Base-by-base conservation (phyloP, 2,113 vertebrate genomes). In the Sisor rabdophorus region DNA sequence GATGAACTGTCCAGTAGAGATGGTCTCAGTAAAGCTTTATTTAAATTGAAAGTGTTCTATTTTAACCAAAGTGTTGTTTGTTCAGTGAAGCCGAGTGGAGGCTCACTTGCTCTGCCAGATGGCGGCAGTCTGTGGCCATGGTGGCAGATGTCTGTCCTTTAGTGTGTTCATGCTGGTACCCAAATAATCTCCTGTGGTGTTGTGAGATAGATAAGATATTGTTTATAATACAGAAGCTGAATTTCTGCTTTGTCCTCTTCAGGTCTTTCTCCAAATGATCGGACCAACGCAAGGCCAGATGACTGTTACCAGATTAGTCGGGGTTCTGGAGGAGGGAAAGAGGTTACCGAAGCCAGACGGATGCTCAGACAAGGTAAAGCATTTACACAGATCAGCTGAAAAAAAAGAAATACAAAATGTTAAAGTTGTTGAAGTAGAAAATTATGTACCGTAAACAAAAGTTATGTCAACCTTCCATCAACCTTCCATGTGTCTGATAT, bases 221-320 rank as follows among this genome's bases (percentile, higher is more conserved):
- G 24, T 47, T 50, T 26, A 50, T 19, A 5, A 68, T 68, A 53
- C 24, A 53, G 59, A 3, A 60, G 36, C 32, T 77, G 17, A 79
- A 30, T 36, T 19, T 76, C 30, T 74, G 52, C 19, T 80, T n/a
- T n/a, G 32, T 47, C 47, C 44, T 53, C 19, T 83, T 4, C 88
- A 99, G 97, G 88, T 94, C 59, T 98, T 97, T 90, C 65, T 95
- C 54, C 89, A 92, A 53, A 95, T 98, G 93, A 97, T 98, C 7
- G 96, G 95, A 54, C 89, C 86, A 40, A 94, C 91, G 8, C 95
- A 98, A 0, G 97, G 97, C 30, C 96, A 97, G 91, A 98, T 98
- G 96, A 98, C 95, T 0, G 93, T 99, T 17, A 93, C 95, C 0
- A 90, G 94, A 77, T 86, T 99, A 75, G 93, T 98, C 78, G 87